These are phyloP conservation scores for Cybosia mesomella DNA, from an alignment of 2,888 invertebrate genomes.

Conservation along the genomic window DNA sequence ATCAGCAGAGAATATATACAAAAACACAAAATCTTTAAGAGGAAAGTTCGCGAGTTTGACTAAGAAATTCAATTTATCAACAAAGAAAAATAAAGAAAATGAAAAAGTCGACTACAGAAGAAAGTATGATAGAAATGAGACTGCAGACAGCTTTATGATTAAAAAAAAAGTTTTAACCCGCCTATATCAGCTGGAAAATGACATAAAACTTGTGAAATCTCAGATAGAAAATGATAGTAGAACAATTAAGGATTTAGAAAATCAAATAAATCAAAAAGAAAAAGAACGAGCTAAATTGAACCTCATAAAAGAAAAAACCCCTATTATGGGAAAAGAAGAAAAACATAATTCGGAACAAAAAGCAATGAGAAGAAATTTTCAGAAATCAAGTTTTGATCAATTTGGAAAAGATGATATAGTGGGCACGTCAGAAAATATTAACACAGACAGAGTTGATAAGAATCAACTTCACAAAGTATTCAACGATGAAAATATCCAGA, in stretches of 20 bases:
- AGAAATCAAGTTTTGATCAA: background rate
- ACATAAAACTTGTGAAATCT: constrained; percentile 5
- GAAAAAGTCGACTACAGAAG: background rate
- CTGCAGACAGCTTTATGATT: background rate
- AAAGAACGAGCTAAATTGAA: background rate
- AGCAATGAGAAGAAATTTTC: background rate
- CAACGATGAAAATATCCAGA: background rate
- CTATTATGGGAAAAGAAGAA: no score
- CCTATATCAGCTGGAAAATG: constrained; percentile 4
- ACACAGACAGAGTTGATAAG: background rate
- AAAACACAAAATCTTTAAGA: background rate
- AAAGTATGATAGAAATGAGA: background rate
- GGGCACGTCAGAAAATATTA: background rate
- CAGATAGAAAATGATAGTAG: constrained; percentile 14
- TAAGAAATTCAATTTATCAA: background rate
- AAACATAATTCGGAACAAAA: background rate
- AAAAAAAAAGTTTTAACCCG: constrained; percentile 8
- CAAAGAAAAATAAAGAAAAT: background rate
- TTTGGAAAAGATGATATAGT: background rate
- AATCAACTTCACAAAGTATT: background rate
- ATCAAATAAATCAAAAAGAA: constrained; percentile 11
- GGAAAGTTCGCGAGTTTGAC: background rate
- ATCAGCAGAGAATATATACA: background rate
- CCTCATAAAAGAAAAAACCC: background rate
- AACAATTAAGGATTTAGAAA: constrained; percentile 8